These are phyloP conservation scores for Halesus radiatus DNA, from an alignment of 1,140 invertebrate species.

Conservation along the genomic window DNA sequence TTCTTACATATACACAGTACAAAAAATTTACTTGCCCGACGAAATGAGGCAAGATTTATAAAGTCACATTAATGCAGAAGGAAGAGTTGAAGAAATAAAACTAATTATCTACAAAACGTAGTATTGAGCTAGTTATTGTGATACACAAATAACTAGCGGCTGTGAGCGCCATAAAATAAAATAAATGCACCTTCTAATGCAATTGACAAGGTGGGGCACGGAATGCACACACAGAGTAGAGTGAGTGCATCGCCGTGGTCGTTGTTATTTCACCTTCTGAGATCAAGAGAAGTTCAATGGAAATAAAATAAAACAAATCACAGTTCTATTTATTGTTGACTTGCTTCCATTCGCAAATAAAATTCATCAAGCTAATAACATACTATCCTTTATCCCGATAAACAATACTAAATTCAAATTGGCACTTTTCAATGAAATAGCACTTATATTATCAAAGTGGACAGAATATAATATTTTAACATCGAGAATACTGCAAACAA, in stretches of 20 bases:
- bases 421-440: conserved; percentile 56
- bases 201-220: conserved; percentile 54
- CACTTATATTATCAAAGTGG: conserved; percentile 53
- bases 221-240: conserved; percentile 35
- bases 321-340: conserved; percentile 53
- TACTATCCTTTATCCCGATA: conserved; percentile 35
- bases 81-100: conserved; percentile 49
- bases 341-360: conserved; percentile 50
- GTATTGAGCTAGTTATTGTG: conserved; percentile 46
- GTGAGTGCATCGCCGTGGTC: conserved; percentile 32
- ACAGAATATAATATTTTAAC: conserved; percentile 48
- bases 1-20: conserved; percentile 73
- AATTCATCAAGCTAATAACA: conserved; percentile 46
- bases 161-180: conserved; percentile 48
- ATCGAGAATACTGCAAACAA: conserved; percentile 47
- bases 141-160: conserved; percentile 53
- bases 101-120: conserved; percentile 55
- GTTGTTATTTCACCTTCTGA: conserved; percentile 57
- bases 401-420: conserved; percentile 51
- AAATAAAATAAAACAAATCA: conserved; percentile 54
- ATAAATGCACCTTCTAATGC: conserved; percentile 58
- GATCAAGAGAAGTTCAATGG: conserved; percentile 56
- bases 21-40: conserved; percentile 68
- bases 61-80: conserved; percentile 51
- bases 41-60: conserved; percentile 54